Percentiles rank a stretch among this genome's conserved stretches.
phyloP scores from a whole-genome alignment of 1,140 invertebrate genomes.

The Dysdera silvatica region DNA sequence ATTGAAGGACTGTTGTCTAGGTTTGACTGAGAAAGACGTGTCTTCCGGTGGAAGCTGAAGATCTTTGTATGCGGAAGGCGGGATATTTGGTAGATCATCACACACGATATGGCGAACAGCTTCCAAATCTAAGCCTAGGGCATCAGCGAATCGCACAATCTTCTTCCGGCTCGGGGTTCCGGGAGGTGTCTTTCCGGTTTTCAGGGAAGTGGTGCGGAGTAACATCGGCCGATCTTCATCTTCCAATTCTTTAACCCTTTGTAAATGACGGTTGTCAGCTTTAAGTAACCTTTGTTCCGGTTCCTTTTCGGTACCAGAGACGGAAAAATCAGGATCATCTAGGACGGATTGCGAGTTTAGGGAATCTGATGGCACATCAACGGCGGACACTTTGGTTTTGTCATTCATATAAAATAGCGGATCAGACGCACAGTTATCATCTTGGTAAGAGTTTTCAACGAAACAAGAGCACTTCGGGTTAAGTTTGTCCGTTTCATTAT shows the following conservation, averaged over 20 bases:
- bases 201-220: conserved; percentile 72
- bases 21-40: conserved; percentile 38
- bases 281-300: not conserved
- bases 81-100: conserved; percentile 77
- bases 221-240: conserved; percentile 49
- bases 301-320: too few species aligned
- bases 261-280: not conserved
- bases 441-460: too few species aligned
- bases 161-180: conserved; percentile 75
- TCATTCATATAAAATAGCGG: too few species aligned
- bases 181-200: conserved; percentile 82
- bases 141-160: conserved; percentile 91
- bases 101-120: conserved; percentile 53
- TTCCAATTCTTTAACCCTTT: not conserved
- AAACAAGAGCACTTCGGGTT: too few species aligned
- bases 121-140: conserved; percentile 81
- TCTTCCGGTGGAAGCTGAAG: conserved; percentile 27
- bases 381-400: too few species aligned
- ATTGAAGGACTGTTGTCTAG: conserved; percentile 50
- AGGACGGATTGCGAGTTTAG: too few species aligned
- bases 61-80: conserved; percentile 62
- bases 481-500: too few species aligned
- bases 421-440: too few species aligned
- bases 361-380: too few species aligned
- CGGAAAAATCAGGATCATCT: too few species aligned